Base-by-base conservation (phyloP, 2,888 invertebrate species). In the Nomada fabriciana region DNA sequence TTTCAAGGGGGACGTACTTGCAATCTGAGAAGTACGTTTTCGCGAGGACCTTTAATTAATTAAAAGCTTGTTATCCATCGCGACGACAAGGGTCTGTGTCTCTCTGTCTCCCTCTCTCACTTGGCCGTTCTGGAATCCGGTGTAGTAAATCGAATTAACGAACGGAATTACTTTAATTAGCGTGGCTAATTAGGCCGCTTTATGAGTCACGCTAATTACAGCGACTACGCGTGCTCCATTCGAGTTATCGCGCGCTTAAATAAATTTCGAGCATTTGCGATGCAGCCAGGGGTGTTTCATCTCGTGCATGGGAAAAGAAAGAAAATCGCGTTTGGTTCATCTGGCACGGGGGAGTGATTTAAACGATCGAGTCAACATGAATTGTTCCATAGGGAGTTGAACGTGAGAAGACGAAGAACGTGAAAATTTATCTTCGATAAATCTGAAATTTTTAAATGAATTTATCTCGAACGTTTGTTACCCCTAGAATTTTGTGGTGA, bases 151-250 rank as follows among this genome's bases (percentile, higher is more conserved):
- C 71, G 67, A 82, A 76, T 82, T 68, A 83, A 74, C 83, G 67
- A 75, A 78, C 59, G 71, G 64, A 83, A 83, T 83, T 83, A 83
- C 78, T 83, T 83, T 83, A 83, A 83, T 83, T 83, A 83, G 63
- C 18, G 43, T 59, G 83, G 67, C 71, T 83, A 78, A 83, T 83
- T 83, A 83, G 78, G 63, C 55, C 25, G 83, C 50, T 73, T 67
- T 60, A 61, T 64, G 83, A 83, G 42, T 72, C 82, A 64, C 55
- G 52, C 29, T 76, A 82, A 82, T 76, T 82, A 42, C 67, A 47
- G 53, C 55, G 43, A 53, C 23, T 70, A 59, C 42, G 43, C 43
- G 60, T 18, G 18, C 23, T 18, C 43, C 29, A 18, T 10, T 47
- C 67, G 81, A 82, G 65, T 70, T 82, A 82, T 82, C 76, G 70